These are phyloP conservation scores for Scaptomyza flava DNA, from an alignment of 2,888 invertebrate species.

Conservation along the genomic window DNA sequence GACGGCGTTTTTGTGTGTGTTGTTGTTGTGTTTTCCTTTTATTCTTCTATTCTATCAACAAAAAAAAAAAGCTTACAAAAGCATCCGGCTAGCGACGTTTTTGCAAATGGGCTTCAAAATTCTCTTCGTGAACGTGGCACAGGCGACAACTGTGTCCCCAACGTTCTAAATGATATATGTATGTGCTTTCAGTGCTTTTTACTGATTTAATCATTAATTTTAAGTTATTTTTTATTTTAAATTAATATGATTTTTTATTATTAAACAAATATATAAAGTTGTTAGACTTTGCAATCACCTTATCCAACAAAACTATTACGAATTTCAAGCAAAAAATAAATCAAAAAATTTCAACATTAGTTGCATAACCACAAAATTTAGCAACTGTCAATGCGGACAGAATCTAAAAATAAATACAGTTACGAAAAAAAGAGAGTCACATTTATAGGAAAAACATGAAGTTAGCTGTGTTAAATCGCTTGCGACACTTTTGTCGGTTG, in stretches of 20 bases:
- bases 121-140: slow-evolving; percentile 33
- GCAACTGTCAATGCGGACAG: no score
- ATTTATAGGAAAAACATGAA: neutral
- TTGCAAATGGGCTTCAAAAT: slow-evolving; percentile 37
- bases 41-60: slow-evolving; percentile 43
- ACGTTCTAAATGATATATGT: neutral
- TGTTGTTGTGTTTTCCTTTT: slow-evolving; percentile 34
- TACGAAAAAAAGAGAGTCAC: no score
- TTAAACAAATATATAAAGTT: no score
- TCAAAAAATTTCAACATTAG: no score
- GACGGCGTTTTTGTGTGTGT: slow-evolving; percentile 13
- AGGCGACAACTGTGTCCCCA: slow-evolving; percentile 49
- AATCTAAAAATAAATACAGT: no score
- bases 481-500: slow-evolving; percentile 50
- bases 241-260: neutral
- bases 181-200: neutral
- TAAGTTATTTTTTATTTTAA: neutral
- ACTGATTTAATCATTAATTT: no score
- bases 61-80: slow-evolving; percentile 56
- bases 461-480: neutral
- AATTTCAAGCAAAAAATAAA: no score
- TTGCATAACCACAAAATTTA: no score
- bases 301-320: no score
- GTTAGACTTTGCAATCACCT: no score
- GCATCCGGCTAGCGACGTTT: slow-evolving; percentile 62